phyloP scores from a whole-genome alignment of 2,113 vertebrate species.

The Sander vitreus region DNA sequence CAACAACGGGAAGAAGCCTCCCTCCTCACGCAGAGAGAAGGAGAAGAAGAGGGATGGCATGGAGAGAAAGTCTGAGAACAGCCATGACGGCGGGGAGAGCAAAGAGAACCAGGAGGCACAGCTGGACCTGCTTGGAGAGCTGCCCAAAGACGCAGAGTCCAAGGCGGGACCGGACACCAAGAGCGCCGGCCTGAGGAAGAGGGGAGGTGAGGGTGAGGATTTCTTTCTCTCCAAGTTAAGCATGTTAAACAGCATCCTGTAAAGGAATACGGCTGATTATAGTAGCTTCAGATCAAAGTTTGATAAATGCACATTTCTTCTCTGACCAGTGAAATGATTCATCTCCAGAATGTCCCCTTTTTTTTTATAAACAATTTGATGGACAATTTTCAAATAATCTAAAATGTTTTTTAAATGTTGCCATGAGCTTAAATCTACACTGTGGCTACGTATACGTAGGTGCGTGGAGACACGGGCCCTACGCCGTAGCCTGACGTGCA shows the following conservation, averaged over 20 bases:
- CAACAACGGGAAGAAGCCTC: constrained; percentile 85
- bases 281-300: not conserved
- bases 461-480: too few species aligned
- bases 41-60: constrained; percentile 78
- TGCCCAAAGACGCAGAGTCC: constrained; percentile 77
- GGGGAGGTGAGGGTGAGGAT: constrained; percentile 84
- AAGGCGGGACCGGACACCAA: constrained; percentile 85
- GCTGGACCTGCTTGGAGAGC: constrained; percentile 71
- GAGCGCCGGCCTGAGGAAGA: constrained; percentile 86
- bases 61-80: constrained; percentile 84
- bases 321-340: not conserved
- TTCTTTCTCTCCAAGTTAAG: not conserved
- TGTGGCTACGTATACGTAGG: too few species aligned
- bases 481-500: too few species aligned
- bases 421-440: not conserved
- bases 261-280: not conserved
- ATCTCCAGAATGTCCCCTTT: not conserved
- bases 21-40: constrained; percentile 85
- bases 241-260: not conserved
- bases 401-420: not conserved
- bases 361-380: not conserved
- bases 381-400: not conserved
- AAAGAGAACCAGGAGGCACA: constrained; percentile 90
- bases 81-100: constrained; percentile 86
- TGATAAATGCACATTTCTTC: constrained; percentile 8